Evolutionary conservation across 1,140 invertebrate species (phyloP).

Genomic region (Scaptodrosophila lebanonensis): DNA sequence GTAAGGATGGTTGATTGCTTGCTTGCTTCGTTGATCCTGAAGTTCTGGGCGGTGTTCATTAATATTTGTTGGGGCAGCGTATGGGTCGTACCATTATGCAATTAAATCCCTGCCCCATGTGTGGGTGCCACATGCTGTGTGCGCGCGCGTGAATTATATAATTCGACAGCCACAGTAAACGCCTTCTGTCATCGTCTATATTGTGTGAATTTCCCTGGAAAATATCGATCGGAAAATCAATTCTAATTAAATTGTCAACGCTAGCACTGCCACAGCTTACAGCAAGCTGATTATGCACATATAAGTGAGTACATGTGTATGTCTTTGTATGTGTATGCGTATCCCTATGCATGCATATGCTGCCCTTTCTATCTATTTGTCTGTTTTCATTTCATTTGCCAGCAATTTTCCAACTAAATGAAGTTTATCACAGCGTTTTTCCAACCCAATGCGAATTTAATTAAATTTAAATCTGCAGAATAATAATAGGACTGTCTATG

Average conservation of each 20-base stretch:
- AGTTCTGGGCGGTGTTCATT: too few species aligned
- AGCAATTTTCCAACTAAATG: not conserved
- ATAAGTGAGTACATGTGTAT: constrained; percentile 9
- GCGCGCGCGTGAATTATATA: constrained; percentile 12
- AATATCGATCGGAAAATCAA: constrained; percentile 75
- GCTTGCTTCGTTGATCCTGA: constrained; percentile 7
- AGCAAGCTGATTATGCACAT: constrained; percentile 58
- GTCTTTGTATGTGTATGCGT: not conserved
- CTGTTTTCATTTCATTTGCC: not conserved
- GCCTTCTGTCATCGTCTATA: constrained; percentile 13
- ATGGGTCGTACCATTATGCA: too few species aligned
- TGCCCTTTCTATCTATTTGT: too few species aligned
- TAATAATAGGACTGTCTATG: too few species aligned
- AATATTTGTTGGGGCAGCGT: too few species aligned
- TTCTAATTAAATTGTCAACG: constrained; percentile 74
- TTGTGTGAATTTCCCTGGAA: constrained; percentile 66
- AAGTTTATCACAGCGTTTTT: too few species aligned
- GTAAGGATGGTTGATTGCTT: not conserved
- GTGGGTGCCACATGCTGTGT: constrained; percentile 6
- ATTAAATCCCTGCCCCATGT: constrained; percentile 6
- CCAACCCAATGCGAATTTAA: too few species aligned
- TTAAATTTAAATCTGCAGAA: too few species aligned
- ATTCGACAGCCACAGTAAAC: constrained; percentile 9
- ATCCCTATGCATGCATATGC: too few species aligned
- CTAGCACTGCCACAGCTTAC: constrained; percentile 18